Conservation (phyloP, 2,113 vertebrate genomes). For the Crocuta crocuta region DNA sequence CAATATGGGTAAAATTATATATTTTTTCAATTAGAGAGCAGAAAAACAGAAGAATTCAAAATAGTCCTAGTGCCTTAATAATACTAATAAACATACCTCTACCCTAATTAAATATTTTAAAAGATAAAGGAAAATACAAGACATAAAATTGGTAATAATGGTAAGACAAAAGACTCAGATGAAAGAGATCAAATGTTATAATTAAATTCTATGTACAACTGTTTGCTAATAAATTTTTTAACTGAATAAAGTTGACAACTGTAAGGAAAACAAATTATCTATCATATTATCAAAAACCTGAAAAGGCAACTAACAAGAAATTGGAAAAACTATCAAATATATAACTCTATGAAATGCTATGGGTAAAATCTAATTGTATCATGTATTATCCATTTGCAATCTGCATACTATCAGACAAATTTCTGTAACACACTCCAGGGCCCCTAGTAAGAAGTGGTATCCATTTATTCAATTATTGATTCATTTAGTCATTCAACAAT, state of each 20-base stretch:
- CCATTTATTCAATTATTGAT: not conserved
- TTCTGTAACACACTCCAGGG: not conserved
- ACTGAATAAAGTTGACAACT: conserved; percentile 4
- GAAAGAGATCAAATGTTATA: not conserved
- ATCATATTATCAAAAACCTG: not conserved
- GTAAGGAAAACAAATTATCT: not conserved
- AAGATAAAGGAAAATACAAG: not conserved
- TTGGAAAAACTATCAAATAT: not conserved
- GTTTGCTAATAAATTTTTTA: not conserved
- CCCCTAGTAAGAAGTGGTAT: not conserved
- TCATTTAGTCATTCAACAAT: conserved; percentile 15
- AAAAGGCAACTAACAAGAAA: not conserved
- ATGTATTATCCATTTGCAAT: not conserved
- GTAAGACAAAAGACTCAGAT: not conserved
- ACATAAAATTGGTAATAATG: not conserved
- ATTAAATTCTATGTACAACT: not conserved
- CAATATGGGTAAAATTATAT: not conserved
- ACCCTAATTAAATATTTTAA: conserved; percentile 38
- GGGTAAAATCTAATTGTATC: not conserved
- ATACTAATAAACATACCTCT: not conserved
- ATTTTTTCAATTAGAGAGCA: not conserved
- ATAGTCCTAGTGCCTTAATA: not conserved
- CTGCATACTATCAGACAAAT: not conserved
- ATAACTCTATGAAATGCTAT: not conserved
- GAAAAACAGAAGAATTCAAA: conserved; percentile 55